phyloP scores from a whole-genome alignment of 2,113 vertebrate genomes.

The Gyps fulvus region DNA sequence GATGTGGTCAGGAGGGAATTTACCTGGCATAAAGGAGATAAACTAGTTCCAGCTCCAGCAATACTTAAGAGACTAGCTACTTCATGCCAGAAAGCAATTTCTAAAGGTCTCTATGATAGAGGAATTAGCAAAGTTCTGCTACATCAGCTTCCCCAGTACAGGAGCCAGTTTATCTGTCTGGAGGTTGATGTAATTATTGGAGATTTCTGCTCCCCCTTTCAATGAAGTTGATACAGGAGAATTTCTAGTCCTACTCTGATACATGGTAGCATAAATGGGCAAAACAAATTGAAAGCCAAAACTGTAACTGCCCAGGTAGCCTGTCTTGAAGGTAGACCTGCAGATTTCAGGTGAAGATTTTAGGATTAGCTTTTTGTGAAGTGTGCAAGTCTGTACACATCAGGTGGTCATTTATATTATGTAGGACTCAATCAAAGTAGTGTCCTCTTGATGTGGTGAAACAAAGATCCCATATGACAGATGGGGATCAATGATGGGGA shows the following conservation, averaged over 20 bases:
- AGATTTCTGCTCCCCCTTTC: background rate
- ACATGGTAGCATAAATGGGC: rapidly evolving
- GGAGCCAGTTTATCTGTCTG: background rate
- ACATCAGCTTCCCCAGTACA: background rate
- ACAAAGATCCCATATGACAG: background rate
- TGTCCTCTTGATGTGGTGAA: conserved; percentile 5
- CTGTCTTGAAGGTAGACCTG: background rate
- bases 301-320: background rate
- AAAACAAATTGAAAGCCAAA: background rate
- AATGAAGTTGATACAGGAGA: background rate
- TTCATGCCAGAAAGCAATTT: background rate
- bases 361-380: background rate
- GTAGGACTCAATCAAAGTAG: background rate
- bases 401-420: background rate
- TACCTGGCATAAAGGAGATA: background rate
- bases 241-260: background rate
- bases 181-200: background rate
- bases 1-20: background rate
- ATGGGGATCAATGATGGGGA: conserved; percentile 7
- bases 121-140: background rate
- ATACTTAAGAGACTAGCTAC: background rate
- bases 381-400: background rate
- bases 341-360: background rate
- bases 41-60: background rate
- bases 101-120: background rate